A percentile compares a stretch with the other conserved stretches of the same genome.
These are phyloP conservation scores for Hylaeus anthracinus DNA, from an alignment of 1,140 invertebrate species.

Conservation along the genomic window DNA sequence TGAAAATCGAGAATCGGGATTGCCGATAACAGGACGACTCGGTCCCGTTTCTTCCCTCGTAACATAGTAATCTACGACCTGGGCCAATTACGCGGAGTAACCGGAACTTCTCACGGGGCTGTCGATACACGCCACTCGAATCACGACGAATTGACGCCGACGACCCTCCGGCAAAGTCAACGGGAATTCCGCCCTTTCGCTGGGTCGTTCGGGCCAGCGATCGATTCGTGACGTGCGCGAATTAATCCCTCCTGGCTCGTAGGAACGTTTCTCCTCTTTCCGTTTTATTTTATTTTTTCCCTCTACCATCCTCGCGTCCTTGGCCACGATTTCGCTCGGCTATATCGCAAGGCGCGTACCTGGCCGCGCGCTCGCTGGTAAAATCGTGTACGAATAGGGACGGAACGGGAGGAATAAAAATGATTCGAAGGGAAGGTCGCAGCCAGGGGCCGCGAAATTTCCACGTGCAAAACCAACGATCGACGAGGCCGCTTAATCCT, in stretches of 20 bases:
- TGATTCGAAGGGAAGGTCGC: not conserved
- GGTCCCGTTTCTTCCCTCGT: slow-evolving; percentile 34
- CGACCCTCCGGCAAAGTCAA: slow-evolving; percentile 21
- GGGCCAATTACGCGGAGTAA: slow-evolving; percentile 49
- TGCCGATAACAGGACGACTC: slow-evolving; percentile 29
- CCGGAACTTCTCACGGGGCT: slow-evolving; percentile 39
- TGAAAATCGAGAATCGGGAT: slow-evolving; percentile 3
- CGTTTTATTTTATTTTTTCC: not conserved
- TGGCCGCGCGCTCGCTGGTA: not conserved
- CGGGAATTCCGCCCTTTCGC: slow-evolving; percentile 52
- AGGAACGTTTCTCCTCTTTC: slow-evolving; percentile 1
- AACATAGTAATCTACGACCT: slow-evolving; percentile 56
- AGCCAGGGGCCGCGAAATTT: slow-evolving; percentile 12
- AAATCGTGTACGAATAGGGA: slow-evolving; percentile 6
- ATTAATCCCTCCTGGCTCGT: slow-evolving; percentile 33
- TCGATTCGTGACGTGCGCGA: slow-evolving; percentile 40
- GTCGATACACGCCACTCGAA: slow-evolving; percentile 48
- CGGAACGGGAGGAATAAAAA: not conserved
- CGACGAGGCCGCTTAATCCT: slow-evolving; percentile 44
- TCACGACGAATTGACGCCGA: slow-evolving; percentile 49
- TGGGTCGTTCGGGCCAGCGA: slow-evolving; percentile 5
- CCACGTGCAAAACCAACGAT: slow-evolving; percentile 19
- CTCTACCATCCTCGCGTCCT: not conserved
- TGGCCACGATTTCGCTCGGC: not conserved
- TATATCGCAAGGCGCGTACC: too few species aligned